Conservation (phyloP, 2,113 vertebrate genomes). For the Zootoca vivipara region DNA sequence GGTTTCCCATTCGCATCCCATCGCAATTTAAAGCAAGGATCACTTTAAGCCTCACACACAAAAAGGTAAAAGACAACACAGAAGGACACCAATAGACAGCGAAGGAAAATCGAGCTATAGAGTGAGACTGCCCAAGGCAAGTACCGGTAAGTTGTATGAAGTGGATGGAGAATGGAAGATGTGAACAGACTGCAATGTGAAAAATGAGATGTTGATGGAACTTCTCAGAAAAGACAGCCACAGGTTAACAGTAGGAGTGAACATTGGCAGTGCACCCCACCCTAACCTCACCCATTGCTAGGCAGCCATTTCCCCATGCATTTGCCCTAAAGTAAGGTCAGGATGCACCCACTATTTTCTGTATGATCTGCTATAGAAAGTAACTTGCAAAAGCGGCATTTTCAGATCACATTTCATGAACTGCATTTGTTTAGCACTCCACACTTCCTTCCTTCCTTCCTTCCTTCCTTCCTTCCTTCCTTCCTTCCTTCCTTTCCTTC, state of each 20-base stretch:
- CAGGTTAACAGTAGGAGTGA: not conserved
- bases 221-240: not conserved
- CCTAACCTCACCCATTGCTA: not conserved
- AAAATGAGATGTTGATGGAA: not conserved
- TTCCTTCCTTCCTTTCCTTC: too few relatives aligned
- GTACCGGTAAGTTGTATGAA: not conserved
- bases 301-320: not conserved
- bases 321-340: not conserved
- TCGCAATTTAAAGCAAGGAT: not conserved
- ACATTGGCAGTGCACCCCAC: not conserved
- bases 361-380: not conserved
- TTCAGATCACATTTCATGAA: not conserved
- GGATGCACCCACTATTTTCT: not conserved
- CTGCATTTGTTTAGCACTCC: not conserved
- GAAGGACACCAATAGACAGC: not conserved
- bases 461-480: too few relatives aligned
- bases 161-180: not conserved
- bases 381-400: not conserved
- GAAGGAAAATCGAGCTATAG: not conserved
- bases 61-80: not conserved
- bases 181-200: not conserved
- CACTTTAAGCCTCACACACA: not conserved
- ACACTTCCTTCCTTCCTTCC: too few relatives aligned
- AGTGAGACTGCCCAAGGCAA: not conserved
- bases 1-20: not conserved